phyloP scores from a whole-genome alignment of 2,888 invertebrate species.

The Carterocephalus palaemon region DNA sequence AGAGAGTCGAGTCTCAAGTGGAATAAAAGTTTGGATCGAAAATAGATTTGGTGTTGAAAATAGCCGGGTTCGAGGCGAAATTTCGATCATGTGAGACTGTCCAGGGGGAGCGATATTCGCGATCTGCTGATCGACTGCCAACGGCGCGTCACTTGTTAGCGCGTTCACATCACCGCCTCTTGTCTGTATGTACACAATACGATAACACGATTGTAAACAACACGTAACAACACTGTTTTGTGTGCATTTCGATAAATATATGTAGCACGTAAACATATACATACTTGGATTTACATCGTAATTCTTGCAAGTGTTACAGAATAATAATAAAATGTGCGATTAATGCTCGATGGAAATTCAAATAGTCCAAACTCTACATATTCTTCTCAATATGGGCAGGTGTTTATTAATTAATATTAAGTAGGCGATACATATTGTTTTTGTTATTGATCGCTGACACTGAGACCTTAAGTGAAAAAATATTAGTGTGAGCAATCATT shows the following conservation, averaged over 20 bases:
- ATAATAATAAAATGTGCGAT: no score
- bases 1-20: slow-evolving; percentile 58
- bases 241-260: slow-evolving; percentile 47
- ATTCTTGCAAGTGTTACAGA: no score
- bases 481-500: no score
- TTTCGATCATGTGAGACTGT: slow-evolving; percentile 66
- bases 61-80: slow-evolving; percentile 47
- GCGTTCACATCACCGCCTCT: slow-evolving; percentile 41
- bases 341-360: slow-evolving; percentile 20
- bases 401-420: background rate
- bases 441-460: background rate
- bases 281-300: no score
- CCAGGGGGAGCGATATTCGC: slow-evolving; percentile 50
- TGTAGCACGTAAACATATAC: no score
- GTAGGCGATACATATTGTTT: background rate
- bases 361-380: no score
- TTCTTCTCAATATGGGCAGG: no score
- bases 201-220: slow-evolving; percentile 68
- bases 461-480: no score
- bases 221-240: slow-evolving; percentile 44
- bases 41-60: slow-evolving; percentile 46
- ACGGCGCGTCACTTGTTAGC: slow-evolving; percentile 57
- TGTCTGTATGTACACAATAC: slow-evolving; percentile 44
- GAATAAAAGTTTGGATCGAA: slow-evolving; percentile 60
- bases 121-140: slow-evolving; percentile 61